Evolutionary conservation across 2,113 vertebrate genomes (phyloP), one percentile per base, ranked within the genome.

Genomic region (Puma concolor): DNA sequence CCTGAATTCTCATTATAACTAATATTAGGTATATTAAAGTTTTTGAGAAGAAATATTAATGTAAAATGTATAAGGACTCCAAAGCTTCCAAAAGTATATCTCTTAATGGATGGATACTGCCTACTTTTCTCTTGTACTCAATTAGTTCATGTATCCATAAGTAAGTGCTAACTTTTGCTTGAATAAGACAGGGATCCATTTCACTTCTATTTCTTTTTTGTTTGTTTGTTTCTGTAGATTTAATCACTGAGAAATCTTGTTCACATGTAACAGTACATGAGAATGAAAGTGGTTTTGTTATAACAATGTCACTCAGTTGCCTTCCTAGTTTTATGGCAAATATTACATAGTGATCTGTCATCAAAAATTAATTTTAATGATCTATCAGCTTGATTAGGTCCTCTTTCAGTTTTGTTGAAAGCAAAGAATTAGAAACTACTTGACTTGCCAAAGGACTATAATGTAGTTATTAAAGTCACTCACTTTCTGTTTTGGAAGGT

Each of bases 361-460:
- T 66, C 77, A 31, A 71, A 89, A 88, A 64, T 85, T 93, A 93
- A 96, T 96, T 94, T 95, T 76, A 88, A 89, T 66, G 82, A 91
- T 69, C 50, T 97, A 94, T 81, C 72, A 52, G 50, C 25, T 91
- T 17, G 29, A 71, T 71, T 57, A 97, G 31, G 63, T 89, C 80
- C 52, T 69, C 82, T 82, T 95, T 94, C 63, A 84, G 94, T 67
- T 64, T 74, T 82, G 94, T 66, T 96, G 97, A 81, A 96, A 94
- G 84, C 63, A 76, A 80, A 88, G 54, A 80, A 93, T 84, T 88
- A 52, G 54, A 93, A 94, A 93, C 48, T 31, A 94, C 48, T 50
- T 54, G 25, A 69, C 12, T 44, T 80, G 54, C 83, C 31, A 86
- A 77, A 81, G 50, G 36, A 82, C 1, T 41, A 5, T 52, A 48